Percentiles rank a stretch among this genome's conserved stretches.
These are phyloP conservation scores for Tyria jacobaeae DNA, from an alignment of 2,888 invertebrate genomes.

Conservation along the genomic window DNA sequence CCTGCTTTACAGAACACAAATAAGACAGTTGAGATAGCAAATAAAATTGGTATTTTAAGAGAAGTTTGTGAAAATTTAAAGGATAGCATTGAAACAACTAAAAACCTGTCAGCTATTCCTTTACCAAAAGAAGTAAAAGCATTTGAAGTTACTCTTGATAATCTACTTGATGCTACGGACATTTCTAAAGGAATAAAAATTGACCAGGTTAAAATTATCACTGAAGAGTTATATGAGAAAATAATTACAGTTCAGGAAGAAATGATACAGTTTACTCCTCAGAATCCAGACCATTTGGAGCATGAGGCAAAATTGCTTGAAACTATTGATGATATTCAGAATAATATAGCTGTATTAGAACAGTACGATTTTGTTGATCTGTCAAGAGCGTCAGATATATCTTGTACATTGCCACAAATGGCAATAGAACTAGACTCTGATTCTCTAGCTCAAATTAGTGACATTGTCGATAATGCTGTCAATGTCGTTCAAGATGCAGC, in stretches of 20 bases:
- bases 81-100: conserved; percentile 58
- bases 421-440: conserved; percentile 67
- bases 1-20: conserved; percentile 69
- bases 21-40: conserved; percentile 70
- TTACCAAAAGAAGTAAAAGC: conserved; percentile 47
- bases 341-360: conserved; percentile 72
- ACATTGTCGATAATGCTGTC: conserved; percentile 66
- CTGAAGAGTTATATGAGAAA: conserved; percentile 69
- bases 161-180: conserved; percentile 65
- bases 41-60: conserved; percentile 65
- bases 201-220: conserved; percentile 63
- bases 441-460: conserved; percentile 64
- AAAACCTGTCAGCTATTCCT: conserved; percentile 22
- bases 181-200: conserved; percentile 64
- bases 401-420: conserved; percentile 58
- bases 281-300: conserved; percentile 53
- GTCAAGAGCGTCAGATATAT: conserved; percentile 66
- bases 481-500: conserved; percentile 64
- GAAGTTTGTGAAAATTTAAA: conserved; percentile 67
- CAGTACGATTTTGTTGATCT: conserved; percentile 74
- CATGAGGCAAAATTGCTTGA: conserved; percentile 72
- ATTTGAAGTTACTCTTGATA: conserved; percentile 60
- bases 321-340: conserved; percentile 70
- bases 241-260: conserved; percentile 70
- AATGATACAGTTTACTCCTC: conserved; percentile 65